These are phyloP conservation scores for Hapalemur alaotrensis DNA, from an alignment of 2,797 vertebrate species.

Conservation along the genomic window DNA sequence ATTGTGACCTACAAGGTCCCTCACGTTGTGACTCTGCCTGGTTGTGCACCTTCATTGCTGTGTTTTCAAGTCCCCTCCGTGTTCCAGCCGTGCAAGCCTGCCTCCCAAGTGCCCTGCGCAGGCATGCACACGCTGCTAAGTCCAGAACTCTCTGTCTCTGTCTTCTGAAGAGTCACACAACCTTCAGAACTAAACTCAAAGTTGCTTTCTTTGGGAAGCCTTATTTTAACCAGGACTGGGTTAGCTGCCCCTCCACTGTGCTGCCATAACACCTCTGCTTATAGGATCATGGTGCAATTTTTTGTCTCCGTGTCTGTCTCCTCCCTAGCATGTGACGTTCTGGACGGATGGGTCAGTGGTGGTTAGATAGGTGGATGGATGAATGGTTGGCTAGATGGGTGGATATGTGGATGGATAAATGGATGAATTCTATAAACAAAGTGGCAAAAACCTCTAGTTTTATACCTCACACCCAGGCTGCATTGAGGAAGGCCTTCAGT, in stretches of 20 bases:
- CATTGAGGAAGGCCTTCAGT: neutral
- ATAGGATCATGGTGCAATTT: neutral
- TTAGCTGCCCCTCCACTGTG: neutral
- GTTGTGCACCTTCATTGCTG: accelerated
- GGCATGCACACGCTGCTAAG: neutral
- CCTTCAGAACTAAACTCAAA: neutral
- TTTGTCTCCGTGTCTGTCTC: neutral
- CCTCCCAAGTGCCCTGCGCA: neutral
- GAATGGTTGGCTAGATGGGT: neutral
- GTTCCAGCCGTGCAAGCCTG: neutral
- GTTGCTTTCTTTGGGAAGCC: neutral
- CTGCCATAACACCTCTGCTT: neutral
- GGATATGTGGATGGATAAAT: neutral
- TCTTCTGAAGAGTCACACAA: neutral
- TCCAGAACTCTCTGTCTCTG: neutral
- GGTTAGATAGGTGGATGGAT: neutral
- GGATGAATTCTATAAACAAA: neutral
- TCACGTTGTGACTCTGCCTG: neutral
- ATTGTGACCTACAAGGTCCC: neutral
- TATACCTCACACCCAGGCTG: neutral
- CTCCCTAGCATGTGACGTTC: neutral
- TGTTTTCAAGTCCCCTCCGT: neutral
- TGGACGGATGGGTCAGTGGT: neutral
- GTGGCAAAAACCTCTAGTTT: neutral
- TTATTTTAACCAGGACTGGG: neutral